Evolutionary conservation across 2,797 vertebrate species (phyloP).

Genomic region (Alfaro cultratus): DNA sequence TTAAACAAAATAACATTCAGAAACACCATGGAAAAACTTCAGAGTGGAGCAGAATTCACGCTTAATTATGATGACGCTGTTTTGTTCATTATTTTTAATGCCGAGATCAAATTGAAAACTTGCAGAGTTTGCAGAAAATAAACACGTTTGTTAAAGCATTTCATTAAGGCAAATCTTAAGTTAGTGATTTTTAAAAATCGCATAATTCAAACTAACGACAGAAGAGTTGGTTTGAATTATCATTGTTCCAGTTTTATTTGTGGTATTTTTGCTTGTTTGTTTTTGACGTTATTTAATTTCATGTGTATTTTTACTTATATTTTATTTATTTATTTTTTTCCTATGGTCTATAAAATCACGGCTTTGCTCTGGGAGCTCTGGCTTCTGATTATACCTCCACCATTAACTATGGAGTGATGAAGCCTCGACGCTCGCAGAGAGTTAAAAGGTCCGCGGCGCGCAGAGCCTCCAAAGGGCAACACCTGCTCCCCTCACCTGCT

Average conservation of each 20-base stretch:
- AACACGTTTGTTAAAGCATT: neutral
- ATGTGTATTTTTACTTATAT: neutral
- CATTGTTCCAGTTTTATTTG: neutral
- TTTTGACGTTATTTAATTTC: neutral
- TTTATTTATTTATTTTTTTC: neutral
- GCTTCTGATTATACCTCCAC: neutral
- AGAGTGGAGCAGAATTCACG: neutral
- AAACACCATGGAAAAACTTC: neutral
- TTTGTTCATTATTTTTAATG: neutral
- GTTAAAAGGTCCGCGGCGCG: constrained; percentile 21
- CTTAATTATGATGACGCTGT: neutral
- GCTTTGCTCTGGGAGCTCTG: neutral
- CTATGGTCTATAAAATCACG: neutral
- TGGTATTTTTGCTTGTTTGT: neutral
- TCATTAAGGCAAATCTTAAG: neutral
- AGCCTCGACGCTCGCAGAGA: constrained; percentile 19
- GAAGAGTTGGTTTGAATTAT: neutral
- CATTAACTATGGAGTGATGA: constrained; percentile 16
- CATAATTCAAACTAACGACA: neutral
- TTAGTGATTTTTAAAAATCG: too few species aligned
- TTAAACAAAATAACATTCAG: neutral
- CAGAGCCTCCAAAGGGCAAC: constrained; percentile 41
- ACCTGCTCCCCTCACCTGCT: constrained; percentile 51
- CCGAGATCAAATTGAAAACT: neutral
- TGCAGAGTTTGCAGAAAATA: neutral